Evolutionary conservation across 2,797 vertebrate genomes (phyloP).

Genomic region (Rhodeus uyekii): DNA sequence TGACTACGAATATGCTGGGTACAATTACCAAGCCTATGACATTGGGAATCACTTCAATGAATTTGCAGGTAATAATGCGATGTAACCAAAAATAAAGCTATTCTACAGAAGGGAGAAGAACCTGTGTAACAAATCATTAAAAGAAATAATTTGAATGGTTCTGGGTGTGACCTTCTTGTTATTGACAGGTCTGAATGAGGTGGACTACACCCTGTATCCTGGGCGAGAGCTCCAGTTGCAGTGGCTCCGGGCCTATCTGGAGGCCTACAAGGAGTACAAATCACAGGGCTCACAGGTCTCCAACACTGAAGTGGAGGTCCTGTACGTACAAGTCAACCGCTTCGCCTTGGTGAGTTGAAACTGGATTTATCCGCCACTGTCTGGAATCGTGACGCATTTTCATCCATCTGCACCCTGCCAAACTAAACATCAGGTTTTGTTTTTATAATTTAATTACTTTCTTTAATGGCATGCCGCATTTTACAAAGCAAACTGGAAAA

Average conservation of each 20-base stretch:
- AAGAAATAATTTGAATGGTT: not conserved
- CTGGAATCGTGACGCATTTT: constrained; percentile 4
- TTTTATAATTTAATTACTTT: constrained; percentile 28
- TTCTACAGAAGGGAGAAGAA: not conserved
- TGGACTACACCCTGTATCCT: constrained; percentile 94
- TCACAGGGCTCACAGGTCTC: constrained; percentile 83
- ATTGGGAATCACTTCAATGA: constrained; percentile 99
- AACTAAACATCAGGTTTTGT: constrained; percentile 14
- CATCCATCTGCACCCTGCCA: not conserved
- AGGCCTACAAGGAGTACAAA: constrained; percentile 92
- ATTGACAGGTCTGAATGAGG: constrained; percentile 88
- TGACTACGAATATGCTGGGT: constrained; percentile 98
- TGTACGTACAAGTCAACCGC: constrained; percentile 94
- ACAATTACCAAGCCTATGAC: constrained; percentile 99
- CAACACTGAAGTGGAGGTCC: constrained; percentile 87
- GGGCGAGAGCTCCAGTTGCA: constrained; percentile 82
- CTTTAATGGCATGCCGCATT: constrained; percentile 5
- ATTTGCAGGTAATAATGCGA: constrained; percentile 87
- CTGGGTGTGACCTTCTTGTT: constrained; percentile 36
- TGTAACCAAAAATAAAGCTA: not conserved
- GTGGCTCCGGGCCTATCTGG: constrained; percentile 92
- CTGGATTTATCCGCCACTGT: not conserved
- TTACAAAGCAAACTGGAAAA: constrained; percentile 16
- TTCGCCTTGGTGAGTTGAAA: constrained; percentile 88
- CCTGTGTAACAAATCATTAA: not conserved